Conservation (phyloP, 1,140 invertebrate genomes). For the Daktulosphaira vitifoliae region DNA sequence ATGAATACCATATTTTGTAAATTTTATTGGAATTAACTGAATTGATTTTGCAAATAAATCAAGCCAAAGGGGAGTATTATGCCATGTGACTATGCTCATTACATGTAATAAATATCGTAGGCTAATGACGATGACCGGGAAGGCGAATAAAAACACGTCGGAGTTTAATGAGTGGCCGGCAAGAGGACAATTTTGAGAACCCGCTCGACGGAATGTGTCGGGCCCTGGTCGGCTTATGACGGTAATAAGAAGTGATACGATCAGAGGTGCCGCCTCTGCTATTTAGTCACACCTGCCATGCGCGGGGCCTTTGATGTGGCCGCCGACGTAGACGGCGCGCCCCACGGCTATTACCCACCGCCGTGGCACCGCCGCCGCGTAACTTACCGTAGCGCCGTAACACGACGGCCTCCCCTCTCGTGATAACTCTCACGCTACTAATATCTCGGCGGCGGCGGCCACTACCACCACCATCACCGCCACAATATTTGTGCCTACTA, state of each 20-base stretch:
- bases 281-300: slow-evolving; percentile 36
- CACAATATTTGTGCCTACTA: background rate
- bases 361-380: slow-evolving; percentile 30
- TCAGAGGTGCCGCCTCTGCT: slow-evolving; percentile 35
- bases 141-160: too few species aligned
- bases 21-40: too few species aligned
- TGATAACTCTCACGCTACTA: background rate
- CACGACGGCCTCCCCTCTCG: background rate
- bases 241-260: slow-evolving; percentile 36
- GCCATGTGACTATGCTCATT: too few species aligned
- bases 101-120: too few species aligned
- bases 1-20: too few species aligned
- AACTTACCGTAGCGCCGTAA: slow-evolving; percentile 35
- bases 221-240: slow-evolving; percentile 22
- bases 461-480: background rate
- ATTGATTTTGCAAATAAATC: too few species aligned
- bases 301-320: slow-evolving; percentile 35
- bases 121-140: too few species aligned
- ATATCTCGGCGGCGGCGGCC: background rate
- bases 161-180: background rate
- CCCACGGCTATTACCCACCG: slow-evolving; percentile 34
- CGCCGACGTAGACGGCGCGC: slow-evolving; percentile 31
- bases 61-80: too few species aligned
- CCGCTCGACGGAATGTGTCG: slow-evolving; percentile 26
- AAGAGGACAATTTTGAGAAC: slow-evolving; percentile 15